Evolutionary conservation across 2,888 invertebrate species (phyloP), one percentile per base, ranked within the genome.

Genomic region (Conchocele bisecta): DNA sequence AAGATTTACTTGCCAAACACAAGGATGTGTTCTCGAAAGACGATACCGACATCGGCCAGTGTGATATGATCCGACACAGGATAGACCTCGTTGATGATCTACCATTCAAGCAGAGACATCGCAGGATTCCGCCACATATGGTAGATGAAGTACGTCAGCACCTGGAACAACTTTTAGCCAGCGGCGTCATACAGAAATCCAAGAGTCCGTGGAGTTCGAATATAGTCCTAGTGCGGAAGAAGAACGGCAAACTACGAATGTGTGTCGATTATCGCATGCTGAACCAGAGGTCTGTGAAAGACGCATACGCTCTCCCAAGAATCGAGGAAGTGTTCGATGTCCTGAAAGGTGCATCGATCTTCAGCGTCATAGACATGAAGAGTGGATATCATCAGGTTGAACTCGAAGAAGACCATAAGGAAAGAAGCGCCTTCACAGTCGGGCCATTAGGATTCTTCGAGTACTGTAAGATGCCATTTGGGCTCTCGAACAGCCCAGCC

Each of bases 31-130:
- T 69, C 56, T 58, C 61, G 17, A 35, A 50, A 57, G 22, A 37
- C 50, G 68, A 68, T 13, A 35, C 26, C 3, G 68, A 75, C 39
- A 54, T 69, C 2, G 72, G 72, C 2, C 35, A 33, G 13, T 61
- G 61, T 4, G 35, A 17, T 9, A 20, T 48, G 17, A 56, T 75
- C 15, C 20, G 53, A 17, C 69, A 75, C 39, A n/a, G 48, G 9
- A 78, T 72, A 15, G 26, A 72, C 20, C 53, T 72, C 17, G 26
- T 6, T 5, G 56, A 77, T 61, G 59, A 56, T 7, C 61, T 22
- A 11, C 75, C 78, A n/a, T 69, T 78, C 48, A 79, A 77, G 51
- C 63, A 73, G 29, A 24, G 63, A 11, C 67, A 74, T 31, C 31
- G 71, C 4, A 42, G 51, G 1, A 77, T 77, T 28, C 75, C 63